Percentiles rank a stretch among this genome's conserved stretches.
These are phyloP conservation scores for Rhyacichthys aspro DNA, from an alignment of 2,797 vertebrate species.

Conservation along the genomic window DNA sequence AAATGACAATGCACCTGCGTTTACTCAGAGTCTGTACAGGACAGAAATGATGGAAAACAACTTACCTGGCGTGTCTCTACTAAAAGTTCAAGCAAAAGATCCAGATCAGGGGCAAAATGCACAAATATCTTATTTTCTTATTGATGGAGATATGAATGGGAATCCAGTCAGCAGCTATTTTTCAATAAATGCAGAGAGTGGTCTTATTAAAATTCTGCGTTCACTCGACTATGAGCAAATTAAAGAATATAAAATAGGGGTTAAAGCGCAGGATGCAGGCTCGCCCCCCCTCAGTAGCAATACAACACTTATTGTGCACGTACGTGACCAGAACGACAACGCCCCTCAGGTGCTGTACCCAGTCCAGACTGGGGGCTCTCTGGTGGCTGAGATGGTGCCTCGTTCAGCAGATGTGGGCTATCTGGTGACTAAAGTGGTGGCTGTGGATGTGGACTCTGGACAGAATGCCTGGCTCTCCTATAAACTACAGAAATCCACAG, in stretches of 20 bases:
- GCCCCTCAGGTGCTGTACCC: conserved; percentile 54
- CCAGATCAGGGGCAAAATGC: conserved; percentile 75
- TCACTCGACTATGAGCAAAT: conserved; percentile 77
- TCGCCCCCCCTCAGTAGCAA: conserved; percentile 63
- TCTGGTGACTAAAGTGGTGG: conserved; percentile 84
- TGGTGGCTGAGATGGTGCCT: conserved; percentile 77
- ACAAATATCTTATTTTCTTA: conserved; percentile 69
- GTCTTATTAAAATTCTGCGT: conserved; percentile 67
- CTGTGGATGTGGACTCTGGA: conserved; percentile 80
- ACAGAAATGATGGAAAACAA: conserved; percentile 66
- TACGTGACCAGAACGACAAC: conserved; percentile 76
- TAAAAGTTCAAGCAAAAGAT: conserved; percentile 59
- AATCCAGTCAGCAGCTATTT: conserved; percentile 58
- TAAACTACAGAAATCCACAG: conserved; percentile 77
- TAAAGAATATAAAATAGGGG: conserved; percentile 56
- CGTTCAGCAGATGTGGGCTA: conserved; percentile 79
- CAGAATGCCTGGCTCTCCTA: conserved; percentile 74
- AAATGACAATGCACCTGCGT: conserved; percentile 70
- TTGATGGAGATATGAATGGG: conserved; percentile 53
- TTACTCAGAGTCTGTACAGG: conserved; percentile 55
- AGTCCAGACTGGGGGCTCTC: conserved; percentile 57
- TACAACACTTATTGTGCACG: conserved; percentile 40
- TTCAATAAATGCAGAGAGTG: conserved; percentile 71
- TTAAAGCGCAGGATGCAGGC: conserved; percentile 72
- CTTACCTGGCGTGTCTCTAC: conserved; percentile 50